phyloP scores from a whole-genome alignment of 30 jellyfish, hydroid and myxozoan genomes.

The Hydractinia symbiolongicarpus region DNA sequence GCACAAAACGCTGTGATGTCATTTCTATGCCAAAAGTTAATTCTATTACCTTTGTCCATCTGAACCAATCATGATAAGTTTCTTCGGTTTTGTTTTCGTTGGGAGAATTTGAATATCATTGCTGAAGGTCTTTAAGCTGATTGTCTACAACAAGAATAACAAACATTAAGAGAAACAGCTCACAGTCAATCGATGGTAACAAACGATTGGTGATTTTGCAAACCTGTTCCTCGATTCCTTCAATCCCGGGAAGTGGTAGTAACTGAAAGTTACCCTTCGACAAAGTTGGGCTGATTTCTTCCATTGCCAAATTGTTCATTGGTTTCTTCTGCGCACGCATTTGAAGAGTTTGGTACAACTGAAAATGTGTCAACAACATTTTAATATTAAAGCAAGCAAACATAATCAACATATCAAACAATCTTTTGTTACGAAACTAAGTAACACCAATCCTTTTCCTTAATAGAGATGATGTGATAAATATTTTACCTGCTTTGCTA shows the following conservation, averaged over 20 bases:
- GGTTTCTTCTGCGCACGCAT: slow-evolving; percentile 74
- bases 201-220: background rate
- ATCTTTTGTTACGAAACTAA: background rate
- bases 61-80: slow-evolving; percentile 79
- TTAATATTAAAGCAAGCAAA: background rate
- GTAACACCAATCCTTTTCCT: background rate
- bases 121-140: slow-evolving; percentile 60
- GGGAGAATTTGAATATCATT: slow-evolving; percentile 82
- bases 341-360: slow-evolving; percentile 76
- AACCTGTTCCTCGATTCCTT: slow-evolving; percentile 50
- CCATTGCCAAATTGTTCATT: slow-evolving; percentile 66
- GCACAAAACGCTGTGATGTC: too few relatives aligned
- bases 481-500: slow-evolving; percentile 62
- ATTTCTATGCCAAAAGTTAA: background rate
- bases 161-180: background rate
- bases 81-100: slow-evolving; percentile 97
- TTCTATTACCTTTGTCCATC: slow-evolving; percentile 77
- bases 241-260: slow-evolving; percentile 95
- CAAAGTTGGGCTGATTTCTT: slow-evolving; percentile 83
- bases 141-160: slow-evolving; percentile 25
- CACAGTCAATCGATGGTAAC: background rate
- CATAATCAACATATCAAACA: slow-evolving; percentile 4
- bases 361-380: background rate
- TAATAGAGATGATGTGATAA: background rate
- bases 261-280: slow-evolving; percentile 53